Evolutionary conservation across 2,113 vertebrate species (phyloP), one percentile per base, ranked within the genome.

Genomic region (Callipepla californica): DNA sequence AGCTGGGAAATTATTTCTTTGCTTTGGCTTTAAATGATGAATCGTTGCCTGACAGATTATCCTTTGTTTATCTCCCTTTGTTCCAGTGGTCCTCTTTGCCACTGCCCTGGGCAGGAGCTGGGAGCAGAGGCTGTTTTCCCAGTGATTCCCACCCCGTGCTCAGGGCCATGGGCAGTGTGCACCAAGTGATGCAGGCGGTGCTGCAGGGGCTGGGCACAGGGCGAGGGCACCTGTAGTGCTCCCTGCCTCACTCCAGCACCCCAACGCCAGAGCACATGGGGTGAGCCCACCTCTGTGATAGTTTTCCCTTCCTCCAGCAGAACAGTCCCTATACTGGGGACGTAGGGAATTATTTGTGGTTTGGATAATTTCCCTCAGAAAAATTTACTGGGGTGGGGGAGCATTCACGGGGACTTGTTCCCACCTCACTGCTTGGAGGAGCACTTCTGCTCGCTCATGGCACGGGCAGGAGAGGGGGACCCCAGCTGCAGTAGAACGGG

Each of bases 41-140:
- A 76, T 94, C 91, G 77, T 93, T 92, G 70, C n/a, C 82, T 92
- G 85, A 75, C 89, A 95, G 92, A 93, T 97, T 92, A 92, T 93
- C 59, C 72, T 91, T 44, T 94, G 59, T 90, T 96, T 94, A 80
- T 92, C 70, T 95, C 36, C 40, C 69, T 80, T 72, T 91, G 91
- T 87, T 93, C 77, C 91, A 89, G 70, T 90, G 85, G 78, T 65
- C 74, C 67, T 32, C 51, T 94, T 91, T 40, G 40, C 90, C 92
- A 88, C 63, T 69, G 44, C 80, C 22, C 78, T 84, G 0, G 20
- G 73, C 58, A 50, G 87, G 40, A 70, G 25, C n/a, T 5, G 8
- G 74, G 61, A 57, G 32, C 70, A 75, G 55, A 50, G 69, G 51
- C 6, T 34, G 59, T 44, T 11, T 57, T 57, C 55, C 55, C 55